These are phyloP conservation scores for silkworm (Bombyx mori) DNA, from an alignment of 1,140 invertebrate species.

Conservation along the genomic window ASM3026992v2 NC_085110.1:8201501-8202000, in stretches of 20 bases:
- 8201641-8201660: slow-evolving; percentile 48
- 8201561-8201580: slow-evolving; percentile 33
- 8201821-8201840: slow-evolving; percentile 44
- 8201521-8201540: slow-evolving; percentile 37
- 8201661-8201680: slow-evolving; percentile 25
- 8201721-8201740: slow-evolving; percentile 19
- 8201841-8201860: slow-evolving; percentile 21
- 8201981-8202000: slow-evolving; percentile 12
- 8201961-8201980: slow-evolving; percentile 27
- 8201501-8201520: slow-evolving; percentile 33
- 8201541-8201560: slow-evolving; percentile 29
- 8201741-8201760: slow-evolving; percentile 32
- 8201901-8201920: slow-evolving; percentile 34
- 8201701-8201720: slow-evolving; percentile 13
- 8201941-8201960: slow-evolving; percentile 49
- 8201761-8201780: slow-evolving; percentile 27
- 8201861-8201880: slow-evolving; percentile 22
- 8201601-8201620: slow-evolving; percentile 46
- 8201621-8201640: slow-evolving; percentile 34
- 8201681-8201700: slow-evolving; percentile 59
- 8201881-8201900: slow-evolving; percentile 14
- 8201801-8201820: slow-evolving; percentile 40
- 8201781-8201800: slow-evolving; percentile 41
- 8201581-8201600: slow-evolving; percentile 65
- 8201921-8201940: slow-evolving; percentile 34